phyloP scores from a whole-genome alignment of 1,140 invertebrate genomes.

The Ephestia elutella region DNA sequence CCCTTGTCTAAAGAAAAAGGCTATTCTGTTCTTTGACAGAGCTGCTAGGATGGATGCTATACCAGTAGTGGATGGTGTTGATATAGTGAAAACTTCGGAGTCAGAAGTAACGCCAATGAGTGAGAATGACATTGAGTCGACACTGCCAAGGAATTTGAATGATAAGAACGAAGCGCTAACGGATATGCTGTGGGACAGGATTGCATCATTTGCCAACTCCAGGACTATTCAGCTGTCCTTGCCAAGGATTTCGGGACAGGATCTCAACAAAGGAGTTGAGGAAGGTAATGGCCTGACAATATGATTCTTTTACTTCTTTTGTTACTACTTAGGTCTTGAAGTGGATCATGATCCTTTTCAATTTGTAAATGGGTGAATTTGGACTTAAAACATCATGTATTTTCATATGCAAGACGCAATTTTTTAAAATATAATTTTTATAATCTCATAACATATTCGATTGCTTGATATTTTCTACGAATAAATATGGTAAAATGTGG shows the following conservation, averaged over 20 bases:
- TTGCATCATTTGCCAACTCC: slow-evolving; percentile 81
- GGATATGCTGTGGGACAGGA: slow-evolving; percentile 80
- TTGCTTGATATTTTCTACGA: too few relatives aligned
- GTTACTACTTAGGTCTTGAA: too few relatives aligned
- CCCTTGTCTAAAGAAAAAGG: slow-evolving; percentile 86
- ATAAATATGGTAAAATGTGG: too few relatives aligned
- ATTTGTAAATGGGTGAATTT: too few relatives aligned
- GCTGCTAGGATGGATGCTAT: slow-evolving; percentile 80
- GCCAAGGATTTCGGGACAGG: slow-evolving; percentile 80
- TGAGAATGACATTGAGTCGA: slow-evolving; percentile 80
- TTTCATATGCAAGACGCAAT: too few relatives aligned
- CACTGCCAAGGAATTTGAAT: slow-evolving; percentile 76
- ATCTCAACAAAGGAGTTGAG: slow-evolving; percentile 80
- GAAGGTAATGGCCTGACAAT: slow-evolving; percentile 85
- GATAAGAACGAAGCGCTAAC: slow-evolving; percentile 80
- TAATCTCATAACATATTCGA: too few relatives aligned
- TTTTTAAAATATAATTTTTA: too few relatives aligned
- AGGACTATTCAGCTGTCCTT: slow-evolving; percentile 84
- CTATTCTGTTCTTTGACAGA: slow-evolving; percentile 83
- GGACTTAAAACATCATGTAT: too few relatives aligned
- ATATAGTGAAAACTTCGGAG: slow-evolving; percentile 77
- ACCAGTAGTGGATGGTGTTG: slow-evolving; percentile 78
- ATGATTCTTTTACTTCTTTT: too few relatives aligned
- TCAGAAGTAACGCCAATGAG: slow-evolving; percentile 56
- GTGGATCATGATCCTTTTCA: too few relatives aligned